Base-by-base conservation (phyloP, 2,113 vertebrate species). In the Pycnonotus jocosus region DNA sequence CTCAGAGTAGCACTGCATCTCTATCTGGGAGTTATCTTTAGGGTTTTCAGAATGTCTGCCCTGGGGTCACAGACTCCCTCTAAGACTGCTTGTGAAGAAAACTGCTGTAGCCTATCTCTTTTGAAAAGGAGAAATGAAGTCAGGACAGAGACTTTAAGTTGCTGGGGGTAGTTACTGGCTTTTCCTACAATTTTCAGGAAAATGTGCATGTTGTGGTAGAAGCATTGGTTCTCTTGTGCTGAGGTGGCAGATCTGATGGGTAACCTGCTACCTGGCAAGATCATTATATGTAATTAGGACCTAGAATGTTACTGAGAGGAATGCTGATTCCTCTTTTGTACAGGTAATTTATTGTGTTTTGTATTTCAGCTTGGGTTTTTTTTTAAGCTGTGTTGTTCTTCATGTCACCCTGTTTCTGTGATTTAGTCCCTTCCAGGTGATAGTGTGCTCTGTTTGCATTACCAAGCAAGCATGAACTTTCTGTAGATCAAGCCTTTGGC, bases 31-130 rank as follows among this genome's bases (percentile, higher is more conserved):
- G 37, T 76, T 90, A 57, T 61, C 78, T 77, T 70, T 18, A 80
- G 51, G 56, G 33, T 94, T 96, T 91, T 56, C 80, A 91, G 4
- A 96, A 88, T 65, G 37, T 35, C 85, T 96, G 56, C 70, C 92
- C 69, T 82, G 45, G 51, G 78, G 78, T 91, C 70, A 80, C 53
- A 74, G 80, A 44, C 54, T 88, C 66, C 51, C 40, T 89, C 31
- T 58, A 42, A 90, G 50, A 22, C 28, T 86, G 51, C 53, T 82
- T 86, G 51, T 81, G 82, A 64, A 91, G 66, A 90, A 93, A 65
- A 93, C 68, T 38, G 54, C 62, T 79, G 45, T 69, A 81, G 77
- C 58, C 33, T 25, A 4, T 88, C 60, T 88, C 72, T 57, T 53
- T 31, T 38, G 30, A 72, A 61, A 23, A 15, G 33, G 31, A 77